These are phyloP conservation scores for Pentalonia nigronervosa DNA, from an alignment of 1,140 invertebrate species.

Conservation along the genomic window DNA sequence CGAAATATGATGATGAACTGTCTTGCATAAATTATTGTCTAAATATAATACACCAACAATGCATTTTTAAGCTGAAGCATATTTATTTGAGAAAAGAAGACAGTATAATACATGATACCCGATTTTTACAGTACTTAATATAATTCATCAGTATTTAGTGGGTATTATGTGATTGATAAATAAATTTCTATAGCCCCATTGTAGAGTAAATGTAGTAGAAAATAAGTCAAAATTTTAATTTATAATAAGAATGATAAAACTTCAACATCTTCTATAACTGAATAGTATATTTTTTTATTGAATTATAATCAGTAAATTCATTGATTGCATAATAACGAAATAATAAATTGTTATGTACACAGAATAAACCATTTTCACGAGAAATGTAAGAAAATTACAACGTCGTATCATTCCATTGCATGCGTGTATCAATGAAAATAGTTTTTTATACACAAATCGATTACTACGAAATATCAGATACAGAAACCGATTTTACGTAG, in stretches of 20 bases:
- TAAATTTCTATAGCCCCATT: not conserved
- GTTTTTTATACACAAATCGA: slow-evolving; percentile 13
- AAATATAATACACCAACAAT: not conserved
- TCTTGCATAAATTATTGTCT: not conserved
- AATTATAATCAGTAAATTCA: not conserved
- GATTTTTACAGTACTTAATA: not conserved
- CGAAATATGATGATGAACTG: not conserved
- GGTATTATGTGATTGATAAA: not conserved
- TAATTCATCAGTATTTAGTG: too few species aligned
- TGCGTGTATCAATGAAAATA: not conserved
- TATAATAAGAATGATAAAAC: not conserved
- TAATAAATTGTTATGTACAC: not conserved
- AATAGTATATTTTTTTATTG: not conserved
- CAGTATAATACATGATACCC: not conserved
- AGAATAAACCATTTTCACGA: slow-evolving; percentile 20
- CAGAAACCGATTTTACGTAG: not conserved
- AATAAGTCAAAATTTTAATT: not conserved
- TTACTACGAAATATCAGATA: not conserved
- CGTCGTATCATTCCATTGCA: not conserved
- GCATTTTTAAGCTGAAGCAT: not conserved
- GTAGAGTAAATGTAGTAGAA: not conserved
- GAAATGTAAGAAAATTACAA: not conserved
- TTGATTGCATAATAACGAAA: not conserved
- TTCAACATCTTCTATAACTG: not conserved
- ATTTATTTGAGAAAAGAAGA: not conserved